Evolutionary conservation across 2,797 vertebrate species (phyloP).

Genomic region (Enteromius unitaeniatus): DNA sequence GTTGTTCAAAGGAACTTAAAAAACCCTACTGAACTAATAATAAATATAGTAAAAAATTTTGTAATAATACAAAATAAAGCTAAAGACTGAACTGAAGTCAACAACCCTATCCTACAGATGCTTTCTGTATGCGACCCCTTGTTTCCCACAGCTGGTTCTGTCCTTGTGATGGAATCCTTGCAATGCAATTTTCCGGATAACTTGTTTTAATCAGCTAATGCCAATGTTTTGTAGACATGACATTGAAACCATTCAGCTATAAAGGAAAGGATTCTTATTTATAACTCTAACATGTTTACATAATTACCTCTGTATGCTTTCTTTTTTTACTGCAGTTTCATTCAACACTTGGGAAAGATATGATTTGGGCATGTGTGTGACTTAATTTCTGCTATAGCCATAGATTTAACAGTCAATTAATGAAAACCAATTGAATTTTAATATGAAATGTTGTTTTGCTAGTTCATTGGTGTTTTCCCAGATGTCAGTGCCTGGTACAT

Average conservation of each 20-base stretch:
- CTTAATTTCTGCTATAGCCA: conserved; percentile 14
- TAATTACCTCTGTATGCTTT: conserved; percentile 8
- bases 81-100: neutral
- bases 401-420: conserved; percentile 2
- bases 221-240: conserved; percentile 40
- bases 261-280: conserved; percentile 24
- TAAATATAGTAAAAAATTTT: neutral
- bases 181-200: conserved; percentile 44
- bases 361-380: neutral
- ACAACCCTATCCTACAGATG: neutral
- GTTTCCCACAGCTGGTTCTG: conserved; percentile 11
- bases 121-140: neutral
- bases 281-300: conserved; percentile 9
- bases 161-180: conserved; percentile 26
- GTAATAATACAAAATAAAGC: neutral
- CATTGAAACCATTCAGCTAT: conserved; percentile 31
- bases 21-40: neutral
- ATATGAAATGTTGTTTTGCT: conserved; percentile 8
- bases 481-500: conserved; percentile 13
- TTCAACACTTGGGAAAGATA: neutral
- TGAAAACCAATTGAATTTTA: neutral
- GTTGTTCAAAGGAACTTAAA: neutral
- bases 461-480: conserved; percentile 1
- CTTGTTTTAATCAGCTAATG: conserved; percentile 47
- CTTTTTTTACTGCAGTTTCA: conserved; percentile 4